A percentile compares a stretch with the other conserved stretches of the same genome.
These are phyloP conservation scores for Heterotis niloticus DNA, from an alignment of 2,113 vertebrate species.

Conservation along the genomic window DNA sequence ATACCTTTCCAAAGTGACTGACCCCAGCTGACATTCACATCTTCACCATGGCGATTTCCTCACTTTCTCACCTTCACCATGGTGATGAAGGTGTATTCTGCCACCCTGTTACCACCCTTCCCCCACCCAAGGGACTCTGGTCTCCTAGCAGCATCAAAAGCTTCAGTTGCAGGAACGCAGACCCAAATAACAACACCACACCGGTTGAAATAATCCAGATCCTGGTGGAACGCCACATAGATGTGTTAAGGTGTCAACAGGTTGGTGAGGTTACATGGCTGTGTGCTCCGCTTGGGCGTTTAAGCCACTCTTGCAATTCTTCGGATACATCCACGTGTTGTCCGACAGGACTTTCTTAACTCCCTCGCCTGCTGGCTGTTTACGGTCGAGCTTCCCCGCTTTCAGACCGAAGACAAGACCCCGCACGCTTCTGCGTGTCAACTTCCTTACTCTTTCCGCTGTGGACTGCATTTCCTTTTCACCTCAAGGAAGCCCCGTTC, in stretches of 20 bases:
- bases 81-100: slow-evolving; percentile 9
- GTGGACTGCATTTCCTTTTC: not conserved
- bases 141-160: not conserved
- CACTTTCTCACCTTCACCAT: slow-evolving; percentile 18
- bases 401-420: not conserved
- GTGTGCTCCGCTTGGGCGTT: not conserved
- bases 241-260: not conserved
- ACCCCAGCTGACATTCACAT: no score
- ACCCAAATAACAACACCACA: not conserved
- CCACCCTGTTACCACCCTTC: not conserved
- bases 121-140: not conserved
- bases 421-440: no score
- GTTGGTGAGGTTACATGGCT: not conserved
- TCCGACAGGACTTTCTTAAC: not conserved
- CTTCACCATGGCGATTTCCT: no score
- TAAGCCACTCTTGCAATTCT: not conserved
- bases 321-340: not conserved
- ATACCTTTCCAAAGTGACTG: no score
- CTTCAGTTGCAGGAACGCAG: slow-evolving; percentile 1
- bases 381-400: not conserved
- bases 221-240: not conserved
- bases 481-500: no score
- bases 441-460: not conserved
- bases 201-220: not conserved
- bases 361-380: not conserved